These are phyloP conservation scores for Cinara cedri DNA, from an alignment of 2,888 invertebrate genomes.

Conservation along the genomic window DNA sequence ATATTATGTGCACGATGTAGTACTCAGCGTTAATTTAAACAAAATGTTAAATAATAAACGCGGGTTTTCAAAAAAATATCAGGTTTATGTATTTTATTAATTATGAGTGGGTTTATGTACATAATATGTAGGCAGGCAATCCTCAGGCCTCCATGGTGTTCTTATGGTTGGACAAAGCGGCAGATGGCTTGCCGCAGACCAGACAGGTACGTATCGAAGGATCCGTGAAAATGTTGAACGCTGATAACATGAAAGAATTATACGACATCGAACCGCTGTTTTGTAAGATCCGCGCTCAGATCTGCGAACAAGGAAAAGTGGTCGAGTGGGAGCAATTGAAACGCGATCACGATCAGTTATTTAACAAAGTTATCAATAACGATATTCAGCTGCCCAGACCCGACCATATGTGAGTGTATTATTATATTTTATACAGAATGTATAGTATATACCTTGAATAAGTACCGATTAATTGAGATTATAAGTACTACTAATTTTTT, in stretches of 20 bases:
- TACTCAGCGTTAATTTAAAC: too few species aligned
- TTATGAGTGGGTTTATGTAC: too few species aligned
- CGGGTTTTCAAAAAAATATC: too few species aligned
- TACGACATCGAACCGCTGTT: constrained; percentile 65
- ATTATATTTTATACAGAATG: too few species aligned
- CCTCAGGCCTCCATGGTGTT: constrained; percentile 64
- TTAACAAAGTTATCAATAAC: constrained; percentile 62
- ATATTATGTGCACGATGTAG: too few species aligned
- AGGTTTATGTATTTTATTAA: too few species aligned
- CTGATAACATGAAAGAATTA: constrained; percentile 62
- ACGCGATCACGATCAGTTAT: constrained; percentile 63
- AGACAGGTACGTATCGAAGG: constrained; percentile 65
- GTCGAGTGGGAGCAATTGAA: constrained; percentile 65
- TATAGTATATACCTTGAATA: too few species aligned
- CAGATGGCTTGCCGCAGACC: constrained; percentile 1
- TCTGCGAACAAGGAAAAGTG: constrained; percentile 64
- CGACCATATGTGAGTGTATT: constrained; percentile 65
- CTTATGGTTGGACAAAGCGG: constrained; percentile 62
- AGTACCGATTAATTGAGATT: too few species aligned
- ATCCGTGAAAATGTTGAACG: constrained; percentile 62
- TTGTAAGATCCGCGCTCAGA: constrained; percentile 64
- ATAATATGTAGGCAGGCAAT: constrained; percentile 62
- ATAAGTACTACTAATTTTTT: too few species aligned
- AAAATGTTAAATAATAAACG: too few species aligned
- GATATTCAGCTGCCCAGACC: constrained; percentile 64